Conservation (phyloP, 2,113 vertebrate species). For the Turnix velox region DNA sequence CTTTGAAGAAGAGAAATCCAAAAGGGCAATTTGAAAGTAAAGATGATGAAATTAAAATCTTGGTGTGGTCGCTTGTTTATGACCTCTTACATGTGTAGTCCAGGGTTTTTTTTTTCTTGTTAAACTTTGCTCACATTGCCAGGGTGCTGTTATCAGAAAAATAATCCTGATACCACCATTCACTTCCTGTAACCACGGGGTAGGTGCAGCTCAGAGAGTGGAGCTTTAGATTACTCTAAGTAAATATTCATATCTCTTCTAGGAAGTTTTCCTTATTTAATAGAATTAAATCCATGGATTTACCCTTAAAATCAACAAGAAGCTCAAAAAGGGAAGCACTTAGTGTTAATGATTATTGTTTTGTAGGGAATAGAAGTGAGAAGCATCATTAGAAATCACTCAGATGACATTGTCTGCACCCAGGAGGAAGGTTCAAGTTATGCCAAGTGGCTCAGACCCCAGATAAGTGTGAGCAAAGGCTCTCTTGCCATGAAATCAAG, state of each 20-base stretch:
- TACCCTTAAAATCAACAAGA: not conserved
- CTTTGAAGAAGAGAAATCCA: not conserved
- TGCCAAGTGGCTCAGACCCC: not conserved
- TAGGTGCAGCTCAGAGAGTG: not conserved
- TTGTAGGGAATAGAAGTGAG: not conserved
- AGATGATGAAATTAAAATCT: not conserved
- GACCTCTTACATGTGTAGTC: not conserved
- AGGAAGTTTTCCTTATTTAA: not conserved
- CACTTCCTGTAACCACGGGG: not conserved
- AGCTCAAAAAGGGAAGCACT: not conserved
- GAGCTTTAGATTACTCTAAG: not conserved
- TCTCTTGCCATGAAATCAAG: not conserved
- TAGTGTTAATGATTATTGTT: not conserved
- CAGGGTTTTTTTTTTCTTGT: not conserved
- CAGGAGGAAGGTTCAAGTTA: not conserved
- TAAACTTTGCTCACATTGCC: not conserved
- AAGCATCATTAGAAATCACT: not conserved
- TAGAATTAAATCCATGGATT: not conserved
- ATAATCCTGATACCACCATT: not conserved
- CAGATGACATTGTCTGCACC: not conserved
- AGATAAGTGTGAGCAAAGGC: not conserved
- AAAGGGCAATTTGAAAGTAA: not conserved
- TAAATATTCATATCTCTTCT: not conserved
- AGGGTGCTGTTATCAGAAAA: not conserved
- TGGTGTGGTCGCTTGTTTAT: not conserved